Evolutionary conservation across 2,888 invertebrate species (phyloP), one percentile per base, ranked within the genome.

Genomic region (Gymnocheta viridis): DNA sequence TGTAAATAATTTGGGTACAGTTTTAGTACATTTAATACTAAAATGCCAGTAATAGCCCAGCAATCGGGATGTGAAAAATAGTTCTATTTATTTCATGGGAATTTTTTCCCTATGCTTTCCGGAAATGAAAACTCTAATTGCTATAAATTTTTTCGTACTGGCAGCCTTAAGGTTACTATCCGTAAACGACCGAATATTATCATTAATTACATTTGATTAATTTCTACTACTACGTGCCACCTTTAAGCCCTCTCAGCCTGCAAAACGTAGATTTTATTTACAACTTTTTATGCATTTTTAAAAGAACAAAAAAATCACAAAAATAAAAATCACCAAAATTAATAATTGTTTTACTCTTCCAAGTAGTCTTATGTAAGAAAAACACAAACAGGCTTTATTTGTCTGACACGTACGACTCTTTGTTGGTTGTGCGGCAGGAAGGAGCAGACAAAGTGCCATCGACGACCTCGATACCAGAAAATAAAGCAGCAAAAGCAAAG

Each of bases 391-490:
- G 78, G 78, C 27, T 82, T 44, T 54, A 49, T 12, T 2, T 44
- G n/a, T 17, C n/a, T 19, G 22, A 22, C 51, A 38, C 17, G 14
- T 41, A 69, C 51, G n/a, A 49, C 5, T 69, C 64, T 62, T 67
- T 66, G 47, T 41, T 60, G 24, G 38, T 17, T 69, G 10, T 27
- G 10, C n/a, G 38, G 24, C 38, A 29, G 22, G 38, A 60, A 66
- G 58, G 24, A 51, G 32, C 56, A 41, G 77, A 60, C 49, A 67
- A 70, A 77, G 24, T 60, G 51, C 10, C 66, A 27, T 7, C 22
- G 51, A 66, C 14, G 79, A 76, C 83, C 83, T 80, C 80, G 83
- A 74, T 69, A 73, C 38, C 22, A 64, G 12, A 64, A 82, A 58
- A 47, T 32, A 60, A 54, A 49, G 10, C 14, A 47, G 9, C 29